A percentile compares a stretch with the other conserved stretches of the same genome.
phyloP scores from a whole-genome alignment of 2,797 vertebrate species.

The Oreochromis grahami region DNA sequence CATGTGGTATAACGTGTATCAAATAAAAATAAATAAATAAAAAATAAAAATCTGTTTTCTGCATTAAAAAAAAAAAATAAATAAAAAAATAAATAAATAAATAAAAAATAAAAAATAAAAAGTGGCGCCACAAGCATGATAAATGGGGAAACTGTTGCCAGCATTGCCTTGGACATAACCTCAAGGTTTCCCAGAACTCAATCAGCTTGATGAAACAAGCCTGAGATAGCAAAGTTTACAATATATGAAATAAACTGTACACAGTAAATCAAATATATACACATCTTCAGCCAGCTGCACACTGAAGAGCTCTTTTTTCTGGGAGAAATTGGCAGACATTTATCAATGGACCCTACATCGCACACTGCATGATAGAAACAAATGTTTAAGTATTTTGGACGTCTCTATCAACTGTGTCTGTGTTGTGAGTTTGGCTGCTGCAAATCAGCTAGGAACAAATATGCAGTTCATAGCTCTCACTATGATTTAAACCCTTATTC shows the following conservation, averaged over 20 bases:
- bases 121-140: background rate
- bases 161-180: slow-evolving; percentile 12
- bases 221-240: slow-evolving; percentile 15
- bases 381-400: background rate
- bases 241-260: background rate
- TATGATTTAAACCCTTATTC: background rate
- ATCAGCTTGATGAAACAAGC: slow-evolving; percentile 32
- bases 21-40: too few species aligned
- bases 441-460: background rate
- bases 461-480: background rate
- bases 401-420: background rate
- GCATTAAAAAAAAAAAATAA: too few species aligned
- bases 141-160: background rate
- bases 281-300: background rate
- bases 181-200: slow-evolving; percentile 41
- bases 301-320: background rate
- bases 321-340: background rate
- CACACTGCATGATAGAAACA: background rate
- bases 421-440: background rate
- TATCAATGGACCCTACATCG: background rate
- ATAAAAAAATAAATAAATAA: too few species aligned
- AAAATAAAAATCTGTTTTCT: too few species aligned
- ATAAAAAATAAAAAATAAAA: too few species aligned
- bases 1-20: background rate
- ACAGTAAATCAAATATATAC: background rate